These are phyloP conservation scores for Perithous albicinctus DNA, from an alignment of 2,888 invertebrate genomes.

Conservation along the genomic window DNA sequence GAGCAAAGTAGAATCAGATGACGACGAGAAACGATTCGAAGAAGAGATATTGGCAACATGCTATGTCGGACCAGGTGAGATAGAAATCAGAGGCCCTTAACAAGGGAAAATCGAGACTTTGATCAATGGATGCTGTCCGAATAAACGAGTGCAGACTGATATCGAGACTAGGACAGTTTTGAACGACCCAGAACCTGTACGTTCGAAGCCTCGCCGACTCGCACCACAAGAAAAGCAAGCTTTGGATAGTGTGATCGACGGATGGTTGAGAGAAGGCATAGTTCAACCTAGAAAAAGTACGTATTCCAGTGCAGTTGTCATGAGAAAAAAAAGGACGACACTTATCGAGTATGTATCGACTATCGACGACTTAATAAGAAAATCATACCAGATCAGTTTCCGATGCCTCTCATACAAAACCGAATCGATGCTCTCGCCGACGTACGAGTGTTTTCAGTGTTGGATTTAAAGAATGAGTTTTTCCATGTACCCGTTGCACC, in stretches of 20 bases:
- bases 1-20: neutral
- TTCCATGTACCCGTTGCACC: constrained; percentile 68
- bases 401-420: constrained; percentile 72
- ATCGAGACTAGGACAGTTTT: constrained; percentile 63
- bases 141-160: constrained; percentile 9
- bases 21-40: neutral
- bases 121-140: constrained; percentile 38
- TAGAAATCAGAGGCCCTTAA: no score
- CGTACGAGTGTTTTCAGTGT: constrained; percentile 60
- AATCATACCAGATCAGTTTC: constrained; percentile 69
- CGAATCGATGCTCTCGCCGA: constrained; percentile 65
- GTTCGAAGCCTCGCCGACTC: constrained; percentile 4
- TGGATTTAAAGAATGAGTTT: constrained; percentile 70
- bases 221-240: constrained; percentile 60
- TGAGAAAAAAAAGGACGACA: constrained; percentile 69
- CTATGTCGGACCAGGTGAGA: no score
- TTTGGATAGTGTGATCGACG: constrained; percentile 66
- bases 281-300: constrained; percentile 61
- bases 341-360: constrained; percentile 70
- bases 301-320: constrained; percentile 68
- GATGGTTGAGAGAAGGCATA: constrained; percentile 69
- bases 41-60: no score
- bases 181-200: constrained; percentile 59
- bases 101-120: neutral
- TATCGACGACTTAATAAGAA: constrained; percentile 67